phyloP scores from a whole-genome alignment of 2,797 vertebrate species.

The Geotrypetes seraphini region DNA sequence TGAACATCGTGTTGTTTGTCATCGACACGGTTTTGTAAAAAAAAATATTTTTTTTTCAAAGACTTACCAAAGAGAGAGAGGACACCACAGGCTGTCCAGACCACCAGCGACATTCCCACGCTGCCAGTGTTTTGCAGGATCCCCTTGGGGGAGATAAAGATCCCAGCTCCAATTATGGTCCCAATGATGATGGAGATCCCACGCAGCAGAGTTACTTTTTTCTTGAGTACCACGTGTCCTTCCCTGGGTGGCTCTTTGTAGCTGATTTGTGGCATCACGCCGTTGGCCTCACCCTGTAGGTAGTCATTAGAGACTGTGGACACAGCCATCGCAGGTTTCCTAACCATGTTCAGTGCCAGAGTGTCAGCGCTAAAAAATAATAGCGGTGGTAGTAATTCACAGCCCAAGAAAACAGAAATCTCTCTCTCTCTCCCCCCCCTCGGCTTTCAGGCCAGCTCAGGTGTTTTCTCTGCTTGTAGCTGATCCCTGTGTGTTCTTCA shows the following conservation, averaged over 20 bases:
- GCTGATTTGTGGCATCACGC: slow-evolving; percentile 24
- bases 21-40: too few relatives aligned
- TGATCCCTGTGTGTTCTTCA: not conserved
- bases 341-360: slow-evolving; percentile 53
- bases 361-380: too few relatives aligned
- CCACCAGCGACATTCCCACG: slow-evolving; percentile 79
- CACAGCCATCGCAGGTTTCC: slow-evolving; percentile 43
- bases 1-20: too few relatives aligned
- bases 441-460: slow-evolving; percentile 2
- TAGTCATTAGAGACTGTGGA: slow-evolving; percentile 29
- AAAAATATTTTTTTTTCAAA: too few relatives aligned
- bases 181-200: slow-evolving; percentile 89
- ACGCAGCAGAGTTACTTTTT: slow-evolving; percentile 84
- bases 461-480: not conserved
- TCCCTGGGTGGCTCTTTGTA: slow-evolving; percentile 6
- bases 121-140: slow-evolving; percentile 85
- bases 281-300: slow-evolving; percentile 28
- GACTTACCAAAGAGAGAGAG: slow-evolving; percentile 91
- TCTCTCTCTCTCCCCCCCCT: slow-evolving; percentile 5
- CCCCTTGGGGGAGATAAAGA: slow-evolving; percentile 94
- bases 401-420: too few relatives aligned
- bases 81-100: slow-evolving; percentile 83
- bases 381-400: too few relatives aligned
- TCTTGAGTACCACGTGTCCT: slow-evolving; percentile 70
- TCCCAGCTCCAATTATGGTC: slow-evolving; percentile 89